These are phyloP conservation scores for Tipula unca DNA, from an alignment of 2,888 invertebrate species.

Conservation along the genomic window DNA sequence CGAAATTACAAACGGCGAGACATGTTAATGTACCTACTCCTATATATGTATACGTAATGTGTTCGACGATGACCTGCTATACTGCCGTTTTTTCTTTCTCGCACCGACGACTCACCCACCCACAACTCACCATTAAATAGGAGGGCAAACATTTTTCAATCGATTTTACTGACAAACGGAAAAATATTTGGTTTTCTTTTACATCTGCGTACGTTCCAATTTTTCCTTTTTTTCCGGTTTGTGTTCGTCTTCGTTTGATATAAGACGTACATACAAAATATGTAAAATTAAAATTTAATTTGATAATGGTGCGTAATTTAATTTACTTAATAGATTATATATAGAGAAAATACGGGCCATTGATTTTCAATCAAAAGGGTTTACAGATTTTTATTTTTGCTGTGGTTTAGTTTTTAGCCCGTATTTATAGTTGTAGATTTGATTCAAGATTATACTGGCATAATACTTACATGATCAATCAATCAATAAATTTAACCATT, in stretches of 20 bases:
- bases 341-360: not conserved
- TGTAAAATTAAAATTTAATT: not conserved
- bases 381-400: not conserved
- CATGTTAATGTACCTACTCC: not conserved
- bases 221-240: not conserved
- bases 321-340: not conserved
- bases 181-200: not conserved
- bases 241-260: too few relatives aligned
- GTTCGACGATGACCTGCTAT: not conserved
- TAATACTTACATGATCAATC: too few relatives aligned
- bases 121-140: not conserved
- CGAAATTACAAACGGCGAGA: not conserved
- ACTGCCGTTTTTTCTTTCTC: not conserved
- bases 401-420: not conserved
- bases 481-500: too few relatives aligned
- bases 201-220: not conserved
- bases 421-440: too few relatives aligned
- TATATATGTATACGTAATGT: not conserved
- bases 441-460: too few relatives aligned
- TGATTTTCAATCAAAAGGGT: not conserved
- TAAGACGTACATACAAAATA: not conserved
- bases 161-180: not conserved
- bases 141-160: not conserved
- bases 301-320: not conserved
- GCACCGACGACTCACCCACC: not conserved